phyloP scores from a whole-genome alignment of 2,888 invertebrate genomes.

The Tineola bisselliella region DNA sequence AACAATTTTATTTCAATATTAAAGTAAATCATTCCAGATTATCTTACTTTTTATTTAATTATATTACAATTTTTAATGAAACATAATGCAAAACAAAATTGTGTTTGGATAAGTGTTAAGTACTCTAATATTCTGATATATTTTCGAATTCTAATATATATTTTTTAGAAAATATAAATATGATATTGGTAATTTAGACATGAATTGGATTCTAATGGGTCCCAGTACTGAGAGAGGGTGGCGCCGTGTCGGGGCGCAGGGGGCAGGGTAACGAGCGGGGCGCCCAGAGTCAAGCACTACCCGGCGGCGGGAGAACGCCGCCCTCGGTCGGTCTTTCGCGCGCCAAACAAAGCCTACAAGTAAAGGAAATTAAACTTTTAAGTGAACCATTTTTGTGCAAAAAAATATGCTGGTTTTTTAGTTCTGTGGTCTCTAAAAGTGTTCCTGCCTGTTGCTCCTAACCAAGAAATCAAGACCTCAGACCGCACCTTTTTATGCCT shows the following conservation, averaged over 20 bases:
- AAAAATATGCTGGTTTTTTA: slow-evolving; percentile 10
- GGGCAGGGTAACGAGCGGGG: not conserved
- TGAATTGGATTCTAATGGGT: not conserved
- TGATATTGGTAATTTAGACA: not conserved
- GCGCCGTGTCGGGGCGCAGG: not conserved
- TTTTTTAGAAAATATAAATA: not conserved
- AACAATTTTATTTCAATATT: too few relatives aligned
- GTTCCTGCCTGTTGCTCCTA: slow-evolving; percentile 7
- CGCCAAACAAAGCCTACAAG: slow-evolving; percentile 7
- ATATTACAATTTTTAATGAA: too few relatives aligned
- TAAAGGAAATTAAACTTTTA: not conserved
- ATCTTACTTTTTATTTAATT: too few relatives aligned
- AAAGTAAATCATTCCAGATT: too few relatives aligned
- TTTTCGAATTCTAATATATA: too few relatives aligned
- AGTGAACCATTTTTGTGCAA: not conserved
- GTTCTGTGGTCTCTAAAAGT: not conserved
- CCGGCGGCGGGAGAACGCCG: slow-evolving; percentile 11
- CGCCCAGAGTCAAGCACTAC: slow-evolving; percentile 10
- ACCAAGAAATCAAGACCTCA: not conserved
- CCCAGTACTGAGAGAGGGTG: not conserved
- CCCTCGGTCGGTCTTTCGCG: slow-evolving; percentile 3
- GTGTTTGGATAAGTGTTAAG: too few relatives aligned
- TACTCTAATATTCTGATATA: too few relatives aligned
- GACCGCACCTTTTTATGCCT: slow-evolving; percentile 6
- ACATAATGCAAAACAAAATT: too few relatives aligned